Base-by-base conservation (phyloP, 2,113 vertebrate genomes). In the Ophthalmolycus amberensis region DNA sequence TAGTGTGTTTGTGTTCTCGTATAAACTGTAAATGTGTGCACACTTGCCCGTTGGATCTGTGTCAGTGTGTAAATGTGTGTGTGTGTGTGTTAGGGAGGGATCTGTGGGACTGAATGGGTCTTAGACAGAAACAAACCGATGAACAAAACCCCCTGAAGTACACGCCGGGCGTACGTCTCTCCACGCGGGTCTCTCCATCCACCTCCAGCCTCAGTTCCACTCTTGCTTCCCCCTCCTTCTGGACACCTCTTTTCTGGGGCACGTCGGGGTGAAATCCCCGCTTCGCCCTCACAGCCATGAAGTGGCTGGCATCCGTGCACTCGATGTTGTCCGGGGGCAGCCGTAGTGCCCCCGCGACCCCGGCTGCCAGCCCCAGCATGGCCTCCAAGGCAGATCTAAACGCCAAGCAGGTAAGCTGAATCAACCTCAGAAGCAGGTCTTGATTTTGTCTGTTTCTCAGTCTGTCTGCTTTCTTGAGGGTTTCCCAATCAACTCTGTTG, bases 251-350 rank as follows among this genome's bases (percentile, higher is more conserved):
- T 74, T 64, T 72, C 37, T 75, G 52, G 69, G 59, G 0, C 25
- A 79, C 9, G 9, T 56, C 70, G 20, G 79, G 37, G 79, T 27
- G 16, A 67, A 60, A 42, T 11, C 9, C 25, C 50, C 25, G 7
- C 34, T 34, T 5, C 34, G 16, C 48, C 9, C 27, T 73, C 34
- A 3, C 15, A 44, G 27, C 50, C 75, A 95, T 95, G 94, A 95
- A 90, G 94, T 95, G 93, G 94, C 83, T 94, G 56, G 50, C 88
- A 9, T 91, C 92, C 0, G 29, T 95, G 69, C 90, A 90, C 5
- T 64, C 79, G 0, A 34, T 81, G 77, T 63, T 95, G 74, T 16
- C 66, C 1, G 16, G 91, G 63, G 88, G 92, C 37, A 94, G 89
- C 76, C 91, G 62, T 1, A 93, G 94, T 27, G 89, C 91, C 84